These are phyloP conservation scores for Dendrocincla tyrannina DNA, from an alignment of 2,797 vertebrate species.

Conservation along the genomic window DNA sequence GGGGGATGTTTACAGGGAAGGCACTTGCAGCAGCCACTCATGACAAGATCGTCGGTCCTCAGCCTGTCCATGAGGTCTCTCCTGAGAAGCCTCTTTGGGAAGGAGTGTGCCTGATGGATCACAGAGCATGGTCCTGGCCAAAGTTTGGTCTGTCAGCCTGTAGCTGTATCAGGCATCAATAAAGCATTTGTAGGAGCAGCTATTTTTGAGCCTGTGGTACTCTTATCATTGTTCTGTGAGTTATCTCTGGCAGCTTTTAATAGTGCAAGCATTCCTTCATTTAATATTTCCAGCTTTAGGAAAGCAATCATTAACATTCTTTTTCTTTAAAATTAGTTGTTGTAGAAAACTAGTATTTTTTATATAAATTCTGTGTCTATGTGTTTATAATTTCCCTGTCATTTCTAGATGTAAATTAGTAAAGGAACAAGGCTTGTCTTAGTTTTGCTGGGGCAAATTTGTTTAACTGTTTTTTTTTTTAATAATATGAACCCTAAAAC, in stretches of 20 bases:
- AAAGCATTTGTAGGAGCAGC: neutral
- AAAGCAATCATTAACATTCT: neutral
- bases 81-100: neutral
- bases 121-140: neutral
- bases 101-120: neutral
- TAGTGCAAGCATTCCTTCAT: neutral
- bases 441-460: neutral
- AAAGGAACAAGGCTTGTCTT: neutral
- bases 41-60: neutral
- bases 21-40: rapidly evolving
- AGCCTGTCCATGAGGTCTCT: rapidly evolving
- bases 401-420: neutral
- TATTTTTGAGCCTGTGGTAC: neutral
- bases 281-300: neutral
- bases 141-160: neutral
- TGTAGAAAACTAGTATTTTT: neutral
- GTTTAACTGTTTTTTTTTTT: neutral
- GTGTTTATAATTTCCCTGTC: neutral
- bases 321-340: neutral
- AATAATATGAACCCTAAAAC: neutral
- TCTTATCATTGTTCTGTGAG: neutral
- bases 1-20: neutral
- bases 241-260: constrained; percentile 15
- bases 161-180: neutral
- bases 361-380: neutral